Evolutionary conservation across 2,888 invertebrate species (phyloP).

Genomic region (Scaptomyza reducta): DNA sequence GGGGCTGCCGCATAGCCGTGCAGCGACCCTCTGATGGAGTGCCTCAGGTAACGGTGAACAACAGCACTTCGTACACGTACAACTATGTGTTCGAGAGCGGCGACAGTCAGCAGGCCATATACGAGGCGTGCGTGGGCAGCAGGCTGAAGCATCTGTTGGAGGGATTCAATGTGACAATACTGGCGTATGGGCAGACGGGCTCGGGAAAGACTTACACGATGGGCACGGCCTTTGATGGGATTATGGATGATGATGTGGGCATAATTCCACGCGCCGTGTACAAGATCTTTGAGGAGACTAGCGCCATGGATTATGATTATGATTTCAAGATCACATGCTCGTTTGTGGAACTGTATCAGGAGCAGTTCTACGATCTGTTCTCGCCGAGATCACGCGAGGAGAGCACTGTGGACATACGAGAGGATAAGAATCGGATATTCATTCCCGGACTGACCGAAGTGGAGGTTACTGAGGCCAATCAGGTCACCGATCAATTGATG

Average conservation of each 20-base stretch:
- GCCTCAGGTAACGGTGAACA: constrained; percentile 88
- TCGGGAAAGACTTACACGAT: constrained; percentile 97
- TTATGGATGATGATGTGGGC: constrained; percentile 88
- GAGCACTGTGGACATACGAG: constrained; percentile 91
- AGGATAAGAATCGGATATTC: constrained; percentile 88
- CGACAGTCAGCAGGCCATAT: constrained; percentile 90
- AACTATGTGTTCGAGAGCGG: constrained; percentile 91
- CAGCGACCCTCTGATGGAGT: constrained; percentile 87
- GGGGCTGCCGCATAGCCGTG: constrained; percentile 91
- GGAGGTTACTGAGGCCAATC: constrained; percentile 86
- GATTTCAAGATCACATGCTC: constrained; percentile 90
- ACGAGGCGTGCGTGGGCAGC: constrained; percentile 88
- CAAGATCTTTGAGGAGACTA: constrained; percentile 90
- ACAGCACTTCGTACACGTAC: constrained; percentile 88
- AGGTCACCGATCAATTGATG: constrained; percentile 88
- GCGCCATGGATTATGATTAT: constrained; percentile 83
- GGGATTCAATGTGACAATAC: constrained; percentile 96
- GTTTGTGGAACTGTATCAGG: constrained; percentile 95
- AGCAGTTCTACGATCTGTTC: constrained; percentile 93
- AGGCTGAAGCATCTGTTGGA: constrained; percentile 91
- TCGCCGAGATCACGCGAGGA: constrained; percentile 88
- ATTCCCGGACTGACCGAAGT: constrained; percentile 88
- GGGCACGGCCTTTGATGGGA: constrained; percentile 91
- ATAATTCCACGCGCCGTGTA: constrained; percentile 94
- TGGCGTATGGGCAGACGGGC: constrained; percentile 97